A percentile compares a stretch with the other conserved stretches of the same genome.
These are phyloP conservation scores for Zygaena filipendulae DNA, from an alignment of 2,888 invertebrate species.

Conservation along the genomic window DNA sequence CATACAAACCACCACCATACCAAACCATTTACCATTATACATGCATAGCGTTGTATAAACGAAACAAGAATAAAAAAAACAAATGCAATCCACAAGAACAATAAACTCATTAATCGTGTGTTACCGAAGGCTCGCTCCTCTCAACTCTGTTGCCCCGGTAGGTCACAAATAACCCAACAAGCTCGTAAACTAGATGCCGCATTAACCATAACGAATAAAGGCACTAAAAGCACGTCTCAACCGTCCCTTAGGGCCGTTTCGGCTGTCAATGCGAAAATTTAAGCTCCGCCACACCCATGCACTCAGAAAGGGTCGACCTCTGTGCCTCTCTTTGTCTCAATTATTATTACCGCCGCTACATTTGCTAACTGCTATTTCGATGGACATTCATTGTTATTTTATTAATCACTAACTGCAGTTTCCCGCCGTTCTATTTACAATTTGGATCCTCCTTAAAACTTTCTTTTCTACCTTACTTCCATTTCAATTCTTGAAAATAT, in stretches of 20 bases:
- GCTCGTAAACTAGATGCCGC: constrained; percentile 62
- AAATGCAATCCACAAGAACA: too few species aligned
- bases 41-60: too few species aligned
- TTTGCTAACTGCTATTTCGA: constrained; percentile 27
- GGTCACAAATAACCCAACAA: constrained; percentile 57
- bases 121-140: too few species aligned
- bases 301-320: constrained; percentile 60
- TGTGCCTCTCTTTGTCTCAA: constrained; percentile 62
- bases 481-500: too few species aligned
- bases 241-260: constrained; percentile 62
- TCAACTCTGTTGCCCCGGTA: constrained; percentile 26
- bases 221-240: constrained; percentile 60
- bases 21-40: too few species aligned
- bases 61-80: too few species aligned
- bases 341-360: constrained; percentile 37
- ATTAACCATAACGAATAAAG: constrained; percentile 68
- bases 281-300: constrained; percentile 65
- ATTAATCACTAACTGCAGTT: constrained; percentile 16
- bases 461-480: too few species aligned
- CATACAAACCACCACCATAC: too few species aligned
- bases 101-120: too few species aligned
- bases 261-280: constrained; percentile 69
- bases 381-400: too few species aligned
- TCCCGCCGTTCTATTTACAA: too few species aligned
- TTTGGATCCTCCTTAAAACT: too few species aligned